phyloP scores from a whole-genome alignment of 1,140 invertebrate species.

The Thaumetopoea pityocampa region DNA sequence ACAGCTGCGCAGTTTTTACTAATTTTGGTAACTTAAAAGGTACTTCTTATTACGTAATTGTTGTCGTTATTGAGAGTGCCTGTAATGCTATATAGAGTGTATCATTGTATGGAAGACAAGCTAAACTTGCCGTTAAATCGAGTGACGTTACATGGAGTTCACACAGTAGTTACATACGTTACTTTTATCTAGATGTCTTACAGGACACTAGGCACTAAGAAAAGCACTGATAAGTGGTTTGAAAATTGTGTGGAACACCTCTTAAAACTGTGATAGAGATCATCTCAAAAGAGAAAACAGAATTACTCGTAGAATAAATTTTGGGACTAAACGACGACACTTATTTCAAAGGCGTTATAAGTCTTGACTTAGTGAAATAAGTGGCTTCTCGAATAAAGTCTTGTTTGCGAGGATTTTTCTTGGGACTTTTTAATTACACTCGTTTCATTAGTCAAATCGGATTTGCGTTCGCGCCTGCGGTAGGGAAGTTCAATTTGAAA shows the following conservation, averaged over 20 bases:
- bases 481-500: slow-evolving; percentile 47
- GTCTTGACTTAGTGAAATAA: slow-evolving; percentile 17
- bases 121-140: too few relatives aligned
- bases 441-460: slow-evolving; percentile 59
- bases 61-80: slow-evolving; percentile 7
- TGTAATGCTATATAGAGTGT: slow-evolving; percentile 7
- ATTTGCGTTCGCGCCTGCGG: slow-evolving; percentile 50
- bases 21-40: not conserved
- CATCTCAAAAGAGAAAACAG: too few relatives aligned
- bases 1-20: not conserved
- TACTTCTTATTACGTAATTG: not conserved
- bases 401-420: slow-evolving; percentile 41
- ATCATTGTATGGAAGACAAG: slow-evolving; percentile 14
- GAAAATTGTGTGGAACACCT: too few relatives aligned
- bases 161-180: too few relatives aligned
- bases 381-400: slow-evolving; percentile 22
- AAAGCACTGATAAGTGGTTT: too few relatives aligned
- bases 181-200: too few relatives aligned
- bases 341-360: slow-evolving; percentile 14
- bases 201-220: too few relatives aligned
- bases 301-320: too few relatives aligned
- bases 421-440: slow-evolving; percentile 48
- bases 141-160: too few relatives aligned
- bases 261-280: too few relatives aligned
- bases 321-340: too few relatives aligned